phyloP scores from a whole-genome alignment of 1,140 invertebrate genomes.

The Heliconius nattereri region DNA sequence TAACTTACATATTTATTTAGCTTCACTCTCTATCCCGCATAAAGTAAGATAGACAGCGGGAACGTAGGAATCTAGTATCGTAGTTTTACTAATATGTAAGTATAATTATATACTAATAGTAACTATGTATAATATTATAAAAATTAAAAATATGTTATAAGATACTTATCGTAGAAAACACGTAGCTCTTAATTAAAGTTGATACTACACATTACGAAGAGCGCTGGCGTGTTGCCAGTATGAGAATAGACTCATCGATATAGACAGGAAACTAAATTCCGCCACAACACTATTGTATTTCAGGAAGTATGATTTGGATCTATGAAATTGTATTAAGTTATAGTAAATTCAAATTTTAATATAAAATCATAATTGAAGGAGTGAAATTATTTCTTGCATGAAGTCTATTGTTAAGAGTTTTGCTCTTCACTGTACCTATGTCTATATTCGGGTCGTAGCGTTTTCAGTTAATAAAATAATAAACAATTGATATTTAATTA shows the following conservation, averaged over 20 bases:
- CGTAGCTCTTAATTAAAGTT: conserved; percentile 18
- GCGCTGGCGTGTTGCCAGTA: conserved; percentile 40
- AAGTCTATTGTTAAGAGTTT: too few species aligned
- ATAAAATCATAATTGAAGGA: neutral
- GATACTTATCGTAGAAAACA: conserved; percentile 1
- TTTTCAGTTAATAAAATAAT: too few species aligned
- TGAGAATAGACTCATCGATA: conserved; percentile 58
- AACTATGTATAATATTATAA: neutral
- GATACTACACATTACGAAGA: conserved; percentile 12
- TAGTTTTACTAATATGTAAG: too few species aligned
- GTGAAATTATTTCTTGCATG: too few species aligned
- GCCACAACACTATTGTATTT: conserved; percentile 57
- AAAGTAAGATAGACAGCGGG: too few species aligned
- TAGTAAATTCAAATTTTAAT: neutral
- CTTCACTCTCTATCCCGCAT: too few species aligned
- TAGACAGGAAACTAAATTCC: conserved; percentile 48
- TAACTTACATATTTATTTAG: too few species aligned
- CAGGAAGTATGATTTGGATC: conserved; percentile 42
- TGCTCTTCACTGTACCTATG: too few species aligned
- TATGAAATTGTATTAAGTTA: neutral
- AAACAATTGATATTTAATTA: too few species aligned
- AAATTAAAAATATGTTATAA: neutral
- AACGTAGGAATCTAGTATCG: too few species aligned
- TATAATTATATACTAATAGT: neutral
- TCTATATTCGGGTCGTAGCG: too few species aligned